phyloP scores from a whole-genome alignment of 2,113 vertebrate genomes.

The Phalacrocorax carbo region DNA sequence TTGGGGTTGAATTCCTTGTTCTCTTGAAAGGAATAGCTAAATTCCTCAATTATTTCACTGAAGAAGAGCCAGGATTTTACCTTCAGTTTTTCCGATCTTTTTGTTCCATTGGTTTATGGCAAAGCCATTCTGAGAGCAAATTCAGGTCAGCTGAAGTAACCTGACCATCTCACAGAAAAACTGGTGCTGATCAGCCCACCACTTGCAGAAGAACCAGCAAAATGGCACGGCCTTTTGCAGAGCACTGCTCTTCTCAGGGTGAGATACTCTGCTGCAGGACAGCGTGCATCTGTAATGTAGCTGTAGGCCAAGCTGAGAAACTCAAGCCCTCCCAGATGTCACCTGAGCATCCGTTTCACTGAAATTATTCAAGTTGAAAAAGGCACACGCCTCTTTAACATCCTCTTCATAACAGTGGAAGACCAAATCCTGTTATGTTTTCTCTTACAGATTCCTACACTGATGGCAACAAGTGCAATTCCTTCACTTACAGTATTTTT shows the following conservation, averaged over 20 bases:
- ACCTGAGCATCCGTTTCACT: not conserved
- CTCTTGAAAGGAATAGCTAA: not conserved
- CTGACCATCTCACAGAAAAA: not conserved
- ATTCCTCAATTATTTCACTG: not conserved
- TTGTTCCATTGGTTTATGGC: not conserved
- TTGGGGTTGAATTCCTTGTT: not conserved
- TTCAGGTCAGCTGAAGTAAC: not conserved
- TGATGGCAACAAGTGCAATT: not conserved
- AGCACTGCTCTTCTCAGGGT: not conserved
- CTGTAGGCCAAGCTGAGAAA: not conserved
- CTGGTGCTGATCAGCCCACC: not conserved
- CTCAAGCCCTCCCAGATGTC: not conserved
- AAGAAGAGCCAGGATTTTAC: not conserved
- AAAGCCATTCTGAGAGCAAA: not conserved
- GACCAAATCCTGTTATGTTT: not conserved
- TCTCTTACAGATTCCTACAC: not conserved
- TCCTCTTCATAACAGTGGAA: not conserved
- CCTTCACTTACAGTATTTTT: not conserved
- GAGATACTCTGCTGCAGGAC: not conserved
- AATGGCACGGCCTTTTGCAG: fast-evolving
- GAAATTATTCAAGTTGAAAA: not conserved
- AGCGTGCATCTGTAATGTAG: not conserved
- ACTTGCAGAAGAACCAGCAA: fast-evolving
- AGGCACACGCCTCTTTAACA: not conserved
- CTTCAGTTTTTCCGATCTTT: not conserved